Conservation (phyloP, 2,113 vertebrate species). For the Chelonoidis abingdonii region DNA sequence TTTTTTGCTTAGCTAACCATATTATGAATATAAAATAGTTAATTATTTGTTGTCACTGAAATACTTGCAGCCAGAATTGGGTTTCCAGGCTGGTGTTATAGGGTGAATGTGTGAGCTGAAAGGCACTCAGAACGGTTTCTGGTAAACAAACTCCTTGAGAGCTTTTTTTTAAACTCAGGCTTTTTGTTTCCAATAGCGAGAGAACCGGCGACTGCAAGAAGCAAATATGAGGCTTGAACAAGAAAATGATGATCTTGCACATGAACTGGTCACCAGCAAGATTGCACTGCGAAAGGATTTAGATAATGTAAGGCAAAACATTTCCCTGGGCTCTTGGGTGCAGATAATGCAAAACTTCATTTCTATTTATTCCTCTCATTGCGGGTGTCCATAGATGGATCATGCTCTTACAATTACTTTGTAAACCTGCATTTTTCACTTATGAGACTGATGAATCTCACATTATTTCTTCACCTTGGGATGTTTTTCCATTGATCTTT, state of each 20-base stretch:
- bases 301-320: conserved; percentile 89
- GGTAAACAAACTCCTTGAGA: background rate
- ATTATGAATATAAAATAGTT: background rate
- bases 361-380: background rate
- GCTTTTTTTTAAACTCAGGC: background rate
- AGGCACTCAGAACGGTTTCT: background rate
- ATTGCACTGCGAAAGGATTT: conserved; percentile 96
- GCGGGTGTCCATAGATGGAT: rapidly evolving
- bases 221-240: conserved; percentile 99
- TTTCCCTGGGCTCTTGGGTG: background rate
- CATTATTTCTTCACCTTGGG: background rate
- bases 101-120: rapidly evolving
- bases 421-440: background rate
- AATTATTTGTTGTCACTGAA: background rate
- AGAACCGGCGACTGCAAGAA: conserved; percentile 96
- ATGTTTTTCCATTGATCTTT: background rate
- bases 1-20: background rate
- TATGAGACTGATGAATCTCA: background rate
- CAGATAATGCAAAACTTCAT: background rate
- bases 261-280: conserved; percentile 98
- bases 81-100: rapidly evolving
- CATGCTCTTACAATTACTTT: background rate
- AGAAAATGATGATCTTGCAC: conserved; percentile 98
- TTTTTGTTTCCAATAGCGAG: conserved; percentile 80
- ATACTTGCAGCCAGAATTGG: background rate